Evolutionary conservation across 2,888 invertebrate genomes (phyloP).

Genomic region (Lymantria monacha): DNA sequence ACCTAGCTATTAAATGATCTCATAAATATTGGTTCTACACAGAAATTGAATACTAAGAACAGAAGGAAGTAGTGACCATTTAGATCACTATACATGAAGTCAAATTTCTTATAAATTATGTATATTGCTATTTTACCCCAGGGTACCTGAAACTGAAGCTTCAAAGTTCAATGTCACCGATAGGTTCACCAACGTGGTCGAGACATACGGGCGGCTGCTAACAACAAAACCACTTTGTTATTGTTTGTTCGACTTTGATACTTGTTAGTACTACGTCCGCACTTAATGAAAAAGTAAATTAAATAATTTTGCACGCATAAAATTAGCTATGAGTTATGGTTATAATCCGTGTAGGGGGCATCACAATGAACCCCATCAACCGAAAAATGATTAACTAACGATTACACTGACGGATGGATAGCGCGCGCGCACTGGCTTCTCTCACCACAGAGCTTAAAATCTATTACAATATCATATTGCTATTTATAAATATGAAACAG

Average conservation of each 20-base stretch:
- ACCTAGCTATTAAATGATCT: no score
- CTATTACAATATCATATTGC: slow-evolving; percentile 13
- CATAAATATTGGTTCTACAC: no score
- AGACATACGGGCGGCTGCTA: slow-evolving; percentile 53
- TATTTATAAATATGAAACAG: no score
- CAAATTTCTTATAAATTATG: no score
- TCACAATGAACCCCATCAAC: slow-evolving; percentile 77
- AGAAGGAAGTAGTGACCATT: no score
- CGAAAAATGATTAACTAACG: slow-evolving; percentile 82
- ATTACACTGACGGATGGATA: slow-evolving; percentile 79
- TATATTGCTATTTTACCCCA: slow-evolving; percentile 18
- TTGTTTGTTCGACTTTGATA: slow-evolving; percentile 18
- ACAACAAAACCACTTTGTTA: slow-evolving; percentile 16
- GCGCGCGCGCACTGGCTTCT: slow-evolving; percentile 73
- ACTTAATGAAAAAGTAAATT: slow-evolving; percentile 34
- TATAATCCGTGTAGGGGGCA: slow-evolving; percentile 66
- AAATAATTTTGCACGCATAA: slow-evolving; percentile 60
- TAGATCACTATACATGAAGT: no score
- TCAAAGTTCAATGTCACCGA: slow-evolving; percentile 75
- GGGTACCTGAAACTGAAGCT: slow-evolving; percentile 32
- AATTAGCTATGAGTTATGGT: slow-evolving; percentile 55
- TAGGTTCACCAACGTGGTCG: slow-evolving; percentile 54
- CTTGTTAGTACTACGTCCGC: slow-evolving; percentile 17
- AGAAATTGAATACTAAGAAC: no score
- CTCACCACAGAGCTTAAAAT: slow-evolving; percentile 52